Base-by-base conservation (phyloP, 2,113 vertebrate genomes). In the Odocoileus hemionus region DNA sequence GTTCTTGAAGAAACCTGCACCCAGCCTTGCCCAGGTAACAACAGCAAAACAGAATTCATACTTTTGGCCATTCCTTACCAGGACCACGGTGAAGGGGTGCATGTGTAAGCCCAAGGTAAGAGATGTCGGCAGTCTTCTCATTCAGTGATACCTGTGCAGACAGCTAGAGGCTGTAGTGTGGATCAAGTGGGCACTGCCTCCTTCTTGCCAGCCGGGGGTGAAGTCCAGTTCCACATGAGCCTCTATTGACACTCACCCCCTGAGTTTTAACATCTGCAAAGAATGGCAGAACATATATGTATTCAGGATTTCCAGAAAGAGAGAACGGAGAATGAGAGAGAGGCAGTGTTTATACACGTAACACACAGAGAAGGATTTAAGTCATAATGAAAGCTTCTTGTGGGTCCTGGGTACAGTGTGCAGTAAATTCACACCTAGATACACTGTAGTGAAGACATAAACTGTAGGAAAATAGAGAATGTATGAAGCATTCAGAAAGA, bases 11-110 rank as follows among this genome's bases (percentile, higher is more conserved):
- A 99, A 98, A 98, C 98, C 21, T 99, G 99, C 86, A 99, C 98
- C 16, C 99, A 99, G 5, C 99, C 99, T 58, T 99, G 99, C 92
- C 99, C 99, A 99, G 99, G 99, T 99, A 99, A 98, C 33, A 93
- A 55, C 26, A 74, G 19, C 86, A 97, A 84, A 74, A 57, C 15
- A 39, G 2, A 74, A 84, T 84, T 92, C 3, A 25, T 80, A 74
- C 13, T 76, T 86, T 78, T 78, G 36, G 2, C 52, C 30, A 76
- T 52, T 94, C 80, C 39, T 61, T 80, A 26, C 39, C n/a, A n/a
- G 26, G 21, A 52, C n/a, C 1, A 43, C 13, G 6, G 45, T 45
- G 9, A n/a, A 54, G 39, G 3, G 5, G 9, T 88, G 45, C 15
- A 21, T 11, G 1, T 30, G 8, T 15, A 86, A 86, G 7, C 43